phyloP scores from a whole-genome alignment of 2,113 vertebrate genomes.

The Ovis canadensis region DNA sequence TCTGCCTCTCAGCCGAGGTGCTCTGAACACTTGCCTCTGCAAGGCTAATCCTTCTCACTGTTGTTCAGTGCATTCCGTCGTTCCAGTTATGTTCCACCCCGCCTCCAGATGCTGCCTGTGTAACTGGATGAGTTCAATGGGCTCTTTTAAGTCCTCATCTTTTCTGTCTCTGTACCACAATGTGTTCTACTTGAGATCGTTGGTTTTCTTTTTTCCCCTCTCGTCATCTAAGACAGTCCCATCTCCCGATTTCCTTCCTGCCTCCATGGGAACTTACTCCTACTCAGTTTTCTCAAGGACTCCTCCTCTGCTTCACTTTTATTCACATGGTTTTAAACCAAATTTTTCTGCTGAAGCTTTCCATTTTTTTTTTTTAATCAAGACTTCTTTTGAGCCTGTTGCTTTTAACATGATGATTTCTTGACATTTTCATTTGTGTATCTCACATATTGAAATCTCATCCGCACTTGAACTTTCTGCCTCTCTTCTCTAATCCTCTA shows the following conservation, averaged over 20 bases:
- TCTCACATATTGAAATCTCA: neutral
- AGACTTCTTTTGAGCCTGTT: neutral
- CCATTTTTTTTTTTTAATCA: neutral
- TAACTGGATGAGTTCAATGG: fast-evolving
- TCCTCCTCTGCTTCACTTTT: neutral
- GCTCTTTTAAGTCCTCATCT: too few species aligned
- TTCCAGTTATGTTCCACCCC: neutral
- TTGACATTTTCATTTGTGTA: neutral
- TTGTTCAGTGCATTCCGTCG: neutral
- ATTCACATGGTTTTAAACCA: neutral
- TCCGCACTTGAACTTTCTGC: neutral
- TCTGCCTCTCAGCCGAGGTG: neutral
- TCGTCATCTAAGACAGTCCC: neutral
- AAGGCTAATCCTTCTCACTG: fast-evolving
- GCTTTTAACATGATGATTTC: neutral
- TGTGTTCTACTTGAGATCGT: neutral
- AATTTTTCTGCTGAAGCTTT: neutral
- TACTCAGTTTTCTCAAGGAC: neutral
- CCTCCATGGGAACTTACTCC: neutral
- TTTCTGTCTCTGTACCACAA: neutral
- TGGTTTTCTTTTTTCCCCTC: fast-evolving
- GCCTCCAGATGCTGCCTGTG: neutral
- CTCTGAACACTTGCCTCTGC: neutral
- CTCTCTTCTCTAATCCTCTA: neutral
- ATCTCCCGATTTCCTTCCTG: neutral